phyloP scores from a whole-genome alignment of 2,888 invertebrate species.

The Anagyrus pseudococci region DNA sequence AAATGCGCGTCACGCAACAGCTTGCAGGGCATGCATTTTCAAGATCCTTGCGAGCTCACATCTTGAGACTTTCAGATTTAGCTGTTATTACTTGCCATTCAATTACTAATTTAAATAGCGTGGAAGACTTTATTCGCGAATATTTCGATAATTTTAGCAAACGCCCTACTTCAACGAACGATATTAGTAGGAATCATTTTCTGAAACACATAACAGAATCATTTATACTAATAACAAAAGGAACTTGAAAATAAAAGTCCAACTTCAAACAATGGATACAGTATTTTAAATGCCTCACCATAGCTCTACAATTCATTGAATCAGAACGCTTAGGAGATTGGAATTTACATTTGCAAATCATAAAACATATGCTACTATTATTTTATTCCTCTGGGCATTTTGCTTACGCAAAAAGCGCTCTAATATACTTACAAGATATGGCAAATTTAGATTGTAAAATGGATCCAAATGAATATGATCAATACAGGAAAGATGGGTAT shows the following conservation, averaged over 20 bases:
- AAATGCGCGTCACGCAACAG: too few relatives aligned
- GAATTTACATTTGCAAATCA: conserved; percentile 8
- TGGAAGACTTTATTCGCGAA: neutral
- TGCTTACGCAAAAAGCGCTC: conserved; percentile 46
- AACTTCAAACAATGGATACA: neutral
- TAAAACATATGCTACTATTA: conserved; percentile 42
- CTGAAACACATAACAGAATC: neutral
- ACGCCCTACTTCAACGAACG: neutral
- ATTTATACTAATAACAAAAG: neutral
- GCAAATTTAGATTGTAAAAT: conserved; percentile 27
- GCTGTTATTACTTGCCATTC: neutral
- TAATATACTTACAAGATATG: conserved; percentile 50
- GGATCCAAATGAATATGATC: conserved; percentile 33
- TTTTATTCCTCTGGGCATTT: conserved; percentile 50
- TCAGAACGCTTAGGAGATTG: conserved; percentile 8
- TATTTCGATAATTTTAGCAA: neutral
- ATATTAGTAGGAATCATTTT: neutral
- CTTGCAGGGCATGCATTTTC: conserved; percentile 17
- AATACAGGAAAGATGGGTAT: conserved; percentile 35
- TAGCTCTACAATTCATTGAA: conserved; percentile 5
- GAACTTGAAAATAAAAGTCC: neutral
- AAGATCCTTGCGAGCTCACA: conserved; percentile 15
- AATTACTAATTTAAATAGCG: neutral
- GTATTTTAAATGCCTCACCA: conserved; percentile 5
- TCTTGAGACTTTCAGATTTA: conserved; percentile 5